phyloP scores from a whole-genome alignment of 2,888 invertebrate genomes.

The Yponomeuta malinellus region DNA sequence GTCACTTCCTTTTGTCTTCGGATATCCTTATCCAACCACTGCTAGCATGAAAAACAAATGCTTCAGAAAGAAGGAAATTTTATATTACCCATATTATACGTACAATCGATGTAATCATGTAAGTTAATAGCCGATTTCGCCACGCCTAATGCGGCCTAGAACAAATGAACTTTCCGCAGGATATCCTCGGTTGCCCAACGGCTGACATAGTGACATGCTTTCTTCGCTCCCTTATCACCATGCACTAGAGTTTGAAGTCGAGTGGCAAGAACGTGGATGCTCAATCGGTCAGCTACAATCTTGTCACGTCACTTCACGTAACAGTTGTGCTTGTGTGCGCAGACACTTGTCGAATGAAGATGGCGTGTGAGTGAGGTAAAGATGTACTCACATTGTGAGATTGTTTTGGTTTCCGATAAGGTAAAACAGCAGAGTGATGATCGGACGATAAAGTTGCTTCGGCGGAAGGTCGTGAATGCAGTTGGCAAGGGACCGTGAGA shows the following conservation, averaged over 20 bases:
- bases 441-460: too few relatives aligned
- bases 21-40: not conserved
- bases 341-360: not conserved
- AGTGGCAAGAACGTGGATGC: not conserved
- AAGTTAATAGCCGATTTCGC: not conserved
- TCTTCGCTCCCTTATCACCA: not conserved
- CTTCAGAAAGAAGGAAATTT: too few relatives aligned
- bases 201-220: not conserved
- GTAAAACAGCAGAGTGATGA: too few relatives aligned
- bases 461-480: too few relatives aligned
- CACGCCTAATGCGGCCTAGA: not conserved
- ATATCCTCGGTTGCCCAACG: conserved; percentile 3
- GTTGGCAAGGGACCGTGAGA: too few relatives aligned
- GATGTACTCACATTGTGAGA: not conserved
- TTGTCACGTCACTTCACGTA: conserved; percentile 12
- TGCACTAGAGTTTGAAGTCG: not conserved
- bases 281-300: conserved; percentile 1
- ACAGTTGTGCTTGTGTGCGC: not conserved
- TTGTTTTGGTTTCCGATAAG: not conserved
- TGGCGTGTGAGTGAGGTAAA: not conserved
- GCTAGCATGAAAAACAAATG: too few relatives aligned
- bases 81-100: not conserved
- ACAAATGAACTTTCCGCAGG: conserved; percentile 1
- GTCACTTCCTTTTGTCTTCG: not conserved
- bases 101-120: not conserved